phyloP scores from a whole-genome alignment of 2,797 vertebrate species.

The Pangasius macronema region DNA sequence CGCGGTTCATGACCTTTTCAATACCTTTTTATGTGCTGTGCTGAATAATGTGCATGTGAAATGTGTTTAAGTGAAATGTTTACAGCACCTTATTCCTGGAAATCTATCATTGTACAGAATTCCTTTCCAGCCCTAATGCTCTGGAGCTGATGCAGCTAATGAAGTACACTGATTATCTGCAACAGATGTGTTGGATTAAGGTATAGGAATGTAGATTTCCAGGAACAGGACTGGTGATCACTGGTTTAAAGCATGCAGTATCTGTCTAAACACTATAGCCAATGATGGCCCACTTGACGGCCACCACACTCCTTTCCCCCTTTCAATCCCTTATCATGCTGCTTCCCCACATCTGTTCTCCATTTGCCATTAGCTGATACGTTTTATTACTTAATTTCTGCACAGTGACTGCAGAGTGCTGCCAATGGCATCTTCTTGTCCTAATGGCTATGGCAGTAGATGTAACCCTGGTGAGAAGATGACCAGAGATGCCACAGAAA shows the following conservation, averaged over 20 bases:
- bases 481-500: conserved; percentile 19
- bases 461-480: conserved; percentile 20
- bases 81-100: neutral
- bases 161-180: neutral
- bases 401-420: conserved; percentile 51
- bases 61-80: neutral
- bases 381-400: conserved; percentile 56
- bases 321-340: conserved; percentile 36
- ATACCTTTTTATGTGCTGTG: neutral
- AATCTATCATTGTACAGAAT: neutral
- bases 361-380: conserved; percentile 53
- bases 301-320: neutral
- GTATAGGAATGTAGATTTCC: neutral
- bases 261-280: neutral
- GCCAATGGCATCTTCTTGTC: conserved; percentile 48
- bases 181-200: conserved; percentile 9
- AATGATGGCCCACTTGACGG: neutral
- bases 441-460: conserved; percentile 16
- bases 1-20: conserved; percentile 22
- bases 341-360: conserved; percentile 57
- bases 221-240: neutral
- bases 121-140: neutral
- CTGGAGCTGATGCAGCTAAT: neutral
- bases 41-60: conserved; percentile 36
- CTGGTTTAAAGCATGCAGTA: neutral